Conservation (phyloP, 2,113 vertebrate species). For the Melanotaenia duboulayi region DNA sequence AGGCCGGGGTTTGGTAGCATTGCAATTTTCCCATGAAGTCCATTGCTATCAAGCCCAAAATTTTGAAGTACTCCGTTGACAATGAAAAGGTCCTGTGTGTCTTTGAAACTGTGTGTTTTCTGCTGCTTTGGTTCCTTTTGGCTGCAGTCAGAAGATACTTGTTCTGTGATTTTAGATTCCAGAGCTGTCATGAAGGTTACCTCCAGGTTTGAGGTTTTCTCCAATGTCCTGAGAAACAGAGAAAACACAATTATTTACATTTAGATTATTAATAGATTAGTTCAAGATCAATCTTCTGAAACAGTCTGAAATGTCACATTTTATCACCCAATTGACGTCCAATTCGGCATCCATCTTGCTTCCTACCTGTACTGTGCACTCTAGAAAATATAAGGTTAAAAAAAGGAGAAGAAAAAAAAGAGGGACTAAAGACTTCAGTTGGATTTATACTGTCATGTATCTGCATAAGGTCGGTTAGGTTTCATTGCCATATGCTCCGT, state of each 20-base stretch:
- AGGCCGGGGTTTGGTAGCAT: conserved; percentile 9
- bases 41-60: conserved; percentile 16
- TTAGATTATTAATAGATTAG: not conserved
- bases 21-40: conserved; percentile 14
- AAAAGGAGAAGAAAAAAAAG: no score
- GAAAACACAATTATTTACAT: not conserved
- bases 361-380: no score
- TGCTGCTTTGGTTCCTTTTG: conserved; percentile 28
- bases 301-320: no score
- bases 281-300: not conserved
- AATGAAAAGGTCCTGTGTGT: conserved; percentile 19
- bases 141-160: not conserved
- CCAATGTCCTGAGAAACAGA: conserved; percentile 33
- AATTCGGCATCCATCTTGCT: no score
- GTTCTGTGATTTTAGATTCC: conserved; percentile 27
- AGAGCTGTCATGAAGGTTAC: conserved; percentile 4
- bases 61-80: conserved; percentile 6
- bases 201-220: conserved; percentile 19
- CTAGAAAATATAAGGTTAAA: no score
- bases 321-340: no score
- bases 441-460: no score
- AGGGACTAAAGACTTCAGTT: no score
- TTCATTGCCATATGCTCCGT: no score
- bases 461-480: no score
- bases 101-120: conserved; percentile 20